Percentiles rank a stretch among this genome's conserved stretches.
Conservation (phyloP, 2,888 invertebrate genomes). For the Euzophera pinguis region DNA sequence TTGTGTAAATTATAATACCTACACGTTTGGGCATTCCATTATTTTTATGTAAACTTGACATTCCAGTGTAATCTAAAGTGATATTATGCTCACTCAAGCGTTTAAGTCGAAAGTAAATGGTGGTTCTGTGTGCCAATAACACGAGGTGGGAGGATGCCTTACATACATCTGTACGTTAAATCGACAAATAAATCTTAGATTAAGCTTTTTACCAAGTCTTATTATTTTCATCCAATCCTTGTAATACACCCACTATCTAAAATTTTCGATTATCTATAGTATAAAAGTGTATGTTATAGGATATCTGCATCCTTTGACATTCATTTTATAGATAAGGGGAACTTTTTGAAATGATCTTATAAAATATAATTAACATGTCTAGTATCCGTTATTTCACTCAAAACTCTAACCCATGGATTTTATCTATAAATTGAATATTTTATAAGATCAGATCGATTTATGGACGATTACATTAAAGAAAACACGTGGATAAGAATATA, state of each 20-base stretch:
- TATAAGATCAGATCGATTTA: too few relatives aligned
- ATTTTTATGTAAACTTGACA: conserved; percentile 48
- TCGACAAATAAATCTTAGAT: conserved; percentile 77
- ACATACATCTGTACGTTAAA: conserved; percentile 76
- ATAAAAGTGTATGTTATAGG: too few relatives aligned
- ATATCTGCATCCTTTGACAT: too few relatives aligned
- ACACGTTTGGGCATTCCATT: conserved; percentile 57
- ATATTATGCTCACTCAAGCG: conserved; percentile 55
- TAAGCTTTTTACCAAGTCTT: conserved; percentile 70
- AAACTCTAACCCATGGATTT: too few relatives aligned
- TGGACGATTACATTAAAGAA: conserved; percentile 23
- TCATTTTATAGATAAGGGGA: neutral
- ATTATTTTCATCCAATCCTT: conserved; percentile 33
- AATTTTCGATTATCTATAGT: too few relatives aligned
- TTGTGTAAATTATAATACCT: conserved; percentile 15
- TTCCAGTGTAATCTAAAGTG: conserved; percentile 65
- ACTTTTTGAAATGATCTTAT: too few relatives aligned
- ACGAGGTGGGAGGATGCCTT: conserved; percentile 71
- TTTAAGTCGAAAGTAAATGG: conserved; percentile 42
- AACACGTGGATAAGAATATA: conserved; percentile 23
- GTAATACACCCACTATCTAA: too few relatives aligned
- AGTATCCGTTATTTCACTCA: too few relatives aligned
- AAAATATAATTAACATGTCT: too few relatives aligned
- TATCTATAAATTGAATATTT: too few relatives aligned
- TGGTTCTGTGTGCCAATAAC: conserved; percentile 75